A percentile compares a stretch with the other conserved stretches of the same genome.
These are phyloP conservation scores for Molossus alvarezi DNA, from an alignment of 2,797 vertebrate species.

Conservation along the genomic window DNA sequence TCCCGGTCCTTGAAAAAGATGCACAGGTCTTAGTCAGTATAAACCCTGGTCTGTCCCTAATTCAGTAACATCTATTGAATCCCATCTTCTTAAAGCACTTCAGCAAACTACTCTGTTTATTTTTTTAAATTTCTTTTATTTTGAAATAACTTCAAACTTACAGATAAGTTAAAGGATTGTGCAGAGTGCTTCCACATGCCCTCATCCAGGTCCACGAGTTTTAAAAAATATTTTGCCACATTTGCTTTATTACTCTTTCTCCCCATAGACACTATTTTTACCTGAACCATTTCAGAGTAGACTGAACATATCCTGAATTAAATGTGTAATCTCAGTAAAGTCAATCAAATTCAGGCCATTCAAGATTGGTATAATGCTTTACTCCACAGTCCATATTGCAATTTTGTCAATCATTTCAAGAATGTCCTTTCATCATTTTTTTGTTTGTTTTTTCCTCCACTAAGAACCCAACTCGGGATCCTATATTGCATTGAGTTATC, in stretches of 20 bases:
- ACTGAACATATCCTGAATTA: background rate
- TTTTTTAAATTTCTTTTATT: constrained; percentile 15
- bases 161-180: background rate
- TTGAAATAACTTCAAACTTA: constrained; percentile 52
- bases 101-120: background rate
- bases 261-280: background rate
- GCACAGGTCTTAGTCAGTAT: background rate
- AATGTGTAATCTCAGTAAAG: background rate
- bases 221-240: background rate
- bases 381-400: background rate
- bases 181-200: background rate
- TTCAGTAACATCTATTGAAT: background rate
- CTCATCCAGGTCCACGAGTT: background rate
- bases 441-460: background rate
- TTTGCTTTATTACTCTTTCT: background rate
- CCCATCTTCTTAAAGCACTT: background rate
- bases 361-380: constrained; percentile 2
- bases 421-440: background rate
- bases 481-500: background rate
- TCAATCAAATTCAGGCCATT: constrained; percentile 31
- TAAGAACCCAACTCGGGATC: background rate
- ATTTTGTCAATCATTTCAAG: background rate
- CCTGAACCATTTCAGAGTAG: constrained; percentile 10
- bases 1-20: background rate
- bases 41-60: background rate